phyloP scores from a whole-genome alignment of 2,797 vertebrate genomes.

The Ara ararauna region DNA sequence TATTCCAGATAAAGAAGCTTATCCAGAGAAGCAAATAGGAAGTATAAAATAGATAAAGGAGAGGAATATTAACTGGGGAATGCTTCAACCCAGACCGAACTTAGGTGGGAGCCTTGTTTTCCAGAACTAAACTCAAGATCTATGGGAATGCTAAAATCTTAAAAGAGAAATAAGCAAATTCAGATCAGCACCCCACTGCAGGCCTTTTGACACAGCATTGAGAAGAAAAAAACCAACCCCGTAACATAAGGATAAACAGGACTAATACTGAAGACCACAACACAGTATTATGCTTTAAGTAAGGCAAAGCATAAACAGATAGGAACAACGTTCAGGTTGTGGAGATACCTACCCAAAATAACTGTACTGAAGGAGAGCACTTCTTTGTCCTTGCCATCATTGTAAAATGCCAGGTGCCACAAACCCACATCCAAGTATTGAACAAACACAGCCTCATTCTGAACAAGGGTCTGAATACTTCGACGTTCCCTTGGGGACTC shows the following conservation, averaged over 20 bases:
- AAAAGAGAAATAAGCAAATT: not conserved
- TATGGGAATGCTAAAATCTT: not conserved
- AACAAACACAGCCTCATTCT: slow-evolving; percentile 96
- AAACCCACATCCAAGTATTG: slow-evolving; percentile 94
- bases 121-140: not conserved
- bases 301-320: not conserved
- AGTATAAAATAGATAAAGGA: not conserved
- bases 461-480: slow-evolving; percentile 95
- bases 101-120: not conserved
- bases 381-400: slow-evolving; percentile 95
- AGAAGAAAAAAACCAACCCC: not conserved
- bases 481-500: slow-evolving; percentile 93
- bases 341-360: slow-evolving; percentile 87
- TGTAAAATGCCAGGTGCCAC: slow-evolving; percentile 99
- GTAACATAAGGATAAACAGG: not conserved
- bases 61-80: not conserved
- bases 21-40: not conserved
- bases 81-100: not conserved
- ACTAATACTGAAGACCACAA: not conserved
- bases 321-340: not conserved
- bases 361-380: slow-evolving; percentile 94
- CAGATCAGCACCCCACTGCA: not conserved
- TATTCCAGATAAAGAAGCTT: not conserved
- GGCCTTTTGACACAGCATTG: not conserved
- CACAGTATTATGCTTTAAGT: not conserved